Evolutionary conservation across 2,888 invertebrate species (phyloP).

Genomic region (Penaeus monodon): DNA sequence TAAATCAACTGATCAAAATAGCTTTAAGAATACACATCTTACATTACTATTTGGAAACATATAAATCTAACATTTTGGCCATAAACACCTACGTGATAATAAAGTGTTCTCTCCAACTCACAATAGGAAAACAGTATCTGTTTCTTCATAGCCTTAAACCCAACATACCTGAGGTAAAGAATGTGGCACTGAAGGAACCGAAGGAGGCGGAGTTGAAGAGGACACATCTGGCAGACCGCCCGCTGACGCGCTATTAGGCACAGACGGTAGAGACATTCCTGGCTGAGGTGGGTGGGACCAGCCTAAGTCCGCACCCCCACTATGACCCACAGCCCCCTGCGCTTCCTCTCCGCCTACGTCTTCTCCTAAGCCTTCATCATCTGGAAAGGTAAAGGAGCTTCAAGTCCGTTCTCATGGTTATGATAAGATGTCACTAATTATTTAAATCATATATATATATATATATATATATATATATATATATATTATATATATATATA

Average conservation of each 20-base stretch:
- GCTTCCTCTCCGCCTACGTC: slow-evolving; percentile 35
- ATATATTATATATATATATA: no score
- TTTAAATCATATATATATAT: no score
- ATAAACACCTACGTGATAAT: no score
- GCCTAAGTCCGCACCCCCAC: slow-evolving; percentile 16
- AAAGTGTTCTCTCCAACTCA: no score
- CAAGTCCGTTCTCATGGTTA: no score
- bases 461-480: no score
- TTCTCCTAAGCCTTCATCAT: slow-evolving; percentile 51
- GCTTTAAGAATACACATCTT: background rate
- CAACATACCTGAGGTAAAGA: background rate
- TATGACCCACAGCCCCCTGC: slow-evolving; percentile 20
- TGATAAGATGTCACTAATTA: no score
- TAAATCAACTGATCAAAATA: background rate
- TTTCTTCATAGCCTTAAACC: no score
- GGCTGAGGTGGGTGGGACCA: slow-evolving; percentile 44
- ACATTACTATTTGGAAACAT: no score
- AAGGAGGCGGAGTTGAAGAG: slow-evolving; percentile 20
- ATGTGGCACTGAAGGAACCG: background rate
- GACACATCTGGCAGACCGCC: slow-evolving; percentile 34
- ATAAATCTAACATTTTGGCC: no score
- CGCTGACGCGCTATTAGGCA: slow-evolving; percentile 20
- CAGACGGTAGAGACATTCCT: slow-evolving; percentile 42
- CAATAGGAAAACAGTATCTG: no score
- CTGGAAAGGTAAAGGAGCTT: background rate